Evolutionary conservation across 2,888 invertebrate species (phyloP).

Genomic region (Idaea dimidiata): DNA sequence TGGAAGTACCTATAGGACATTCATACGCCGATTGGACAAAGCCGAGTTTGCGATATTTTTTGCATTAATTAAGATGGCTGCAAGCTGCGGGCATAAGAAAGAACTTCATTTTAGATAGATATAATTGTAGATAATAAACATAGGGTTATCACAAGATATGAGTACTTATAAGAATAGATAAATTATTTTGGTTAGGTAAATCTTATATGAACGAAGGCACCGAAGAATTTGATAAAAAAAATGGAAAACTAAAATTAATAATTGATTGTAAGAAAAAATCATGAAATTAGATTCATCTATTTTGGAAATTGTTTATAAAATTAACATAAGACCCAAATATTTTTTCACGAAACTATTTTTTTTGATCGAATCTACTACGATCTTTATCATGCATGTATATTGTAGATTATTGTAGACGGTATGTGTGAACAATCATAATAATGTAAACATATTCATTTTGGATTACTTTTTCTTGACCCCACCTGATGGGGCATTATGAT

Average conservation of each 20-base stretch:
- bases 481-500: too few species aligned
- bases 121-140: constrained; percentile 18
- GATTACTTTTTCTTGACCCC: too few species aligned
- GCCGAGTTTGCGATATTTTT: constrained; percentile 27
- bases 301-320: not conserved
- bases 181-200: not conserved
- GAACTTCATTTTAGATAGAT: constrained; percentile 4
- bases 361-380: too few species aligned
- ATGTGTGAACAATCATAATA: too few species aligned
- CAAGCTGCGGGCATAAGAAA: constrained; percentile 44
- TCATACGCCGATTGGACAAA: constrained; percentile 30
- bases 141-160: constrained; percentile 21
- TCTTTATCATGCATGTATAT: too few species aligned
- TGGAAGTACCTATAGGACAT: constrained; percentile 2
- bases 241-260: not conserved
- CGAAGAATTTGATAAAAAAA: not conserved
- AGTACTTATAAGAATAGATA: not conserved
- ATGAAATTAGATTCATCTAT: not conserved
- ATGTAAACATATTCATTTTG: too few species aligned
- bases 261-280: not conserved
- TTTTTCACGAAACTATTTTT: too few species aligned
- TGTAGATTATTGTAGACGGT: too few species aligned
- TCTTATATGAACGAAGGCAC: not conserved
- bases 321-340: too few species aligned
- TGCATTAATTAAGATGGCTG: constrained; percentile 37